These are phyloP conservation scores for Brachionus manjavacas DNA, from an alignment of 1,140 invertebrate species.

Conservation along the genomic window DNA sequence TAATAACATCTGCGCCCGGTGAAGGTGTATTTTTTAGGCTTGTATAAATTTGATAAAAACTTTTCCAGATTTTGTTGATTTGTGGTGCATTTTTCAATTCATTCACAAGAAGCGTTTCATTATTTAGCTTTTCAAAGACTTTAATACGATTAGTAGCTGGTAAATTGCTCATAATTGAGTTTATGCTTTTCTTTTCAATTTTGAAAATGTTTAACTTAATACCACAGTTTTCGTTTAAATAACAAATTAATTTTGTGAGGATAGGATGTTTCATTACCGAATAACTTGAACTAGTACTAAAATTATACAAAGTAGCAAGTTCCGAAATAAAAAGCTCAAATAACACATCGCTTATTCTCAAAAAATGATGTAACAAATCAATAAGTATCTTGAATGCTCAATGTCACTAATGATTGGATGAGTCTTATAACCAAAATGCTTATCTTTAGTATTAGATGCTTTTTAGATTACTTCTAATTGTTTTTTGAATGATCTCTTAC, in stretches of 20 bases:
- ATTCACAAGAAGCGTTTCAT: not conserved
- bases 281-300: not conserved
- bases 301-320: not conserved
- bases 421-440: not conserved
- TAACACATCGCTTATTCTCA: not conserved
- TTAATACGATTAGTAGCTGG: not conserved
- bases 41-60: not conserved
- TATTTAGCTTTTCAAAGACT: not conserved
- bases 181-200: not conserved
- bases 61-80: not conserved
- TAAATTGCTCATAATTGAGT: not conserved
- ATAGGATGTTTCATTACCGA: not conserved
- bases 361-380: not conserved
- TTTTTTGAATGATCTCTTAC: not conserved
- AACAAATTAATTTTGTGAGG: not conserved
- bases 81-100: not conserved
- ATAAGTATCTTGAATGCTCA: not conserved
- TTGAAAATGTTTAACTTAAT: not conserved
- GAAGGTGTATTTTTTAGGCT: not conserved
- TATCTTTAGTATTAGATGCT: not conserved
- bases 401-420: not conserved
- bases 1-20: not conserved
- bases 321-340: slow-evolving; percentile 19
- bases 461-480: not conserved
- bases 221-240: not conserved